These are phyloP conservation scores for Drosophila aff. DNA, from an alignment of 1,140 invertebrate genomes.

Conservation along the genomic window DNA sequence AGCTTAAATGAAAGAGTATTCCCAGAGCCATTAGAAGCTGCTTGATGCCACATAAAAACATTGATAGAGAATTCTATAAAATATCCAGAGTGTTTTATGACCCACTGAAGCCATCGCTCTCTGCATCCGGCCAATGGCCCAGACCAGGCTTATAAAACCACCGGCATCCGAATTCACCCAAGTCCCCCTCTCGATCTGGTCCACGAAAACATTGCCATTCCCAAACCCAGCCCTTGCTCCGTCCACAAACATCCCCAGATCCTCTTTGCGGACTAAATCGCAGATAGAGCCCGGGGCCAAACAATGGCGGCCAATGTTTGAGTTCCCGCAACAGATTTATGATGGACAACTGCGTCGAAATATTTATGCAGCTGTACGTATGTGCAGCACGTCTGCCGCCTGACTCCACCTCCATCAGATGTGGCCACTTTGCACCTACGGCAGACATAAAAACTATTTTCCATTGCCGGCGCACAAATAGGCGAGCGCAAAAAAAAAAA, in stretches of 20 bases:
- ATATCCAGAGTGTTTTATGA: constrained; percentile 15
- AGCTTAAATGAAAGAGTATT: neutral
- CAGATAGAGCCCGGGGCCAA: constrained; percentile 49
- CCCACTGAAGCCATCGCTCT: constrained; percentile 11
- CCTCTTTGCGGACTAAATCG: constrained; percentile 56
- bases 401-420: constrained; percentile 5
- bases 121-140: constrained; percentile 16
- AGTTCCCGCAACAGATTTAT: constrained; percentile 63
- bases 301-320: constrained; percentile 58
- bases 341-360: constrained; percentile 70
- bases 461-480: constrained; percentile 47
- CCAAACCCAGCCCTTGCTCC: neutral
- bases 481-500: constrained; percentile 7
- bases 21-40: neutral
- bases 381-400: neutral
- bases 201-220: neutral
- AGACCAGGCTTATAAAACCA: constrained; percentile 43
- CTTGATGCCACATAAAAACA: neutral
- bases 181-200: constrained; percentile 1
- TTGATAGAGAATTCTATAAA: constrained; percentile 1
- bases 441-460: constrained; percentile 59
- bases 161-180: neutral
- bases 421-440: constrained; percentile 60
- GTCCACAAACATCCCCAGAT: constrained; percentile 34
- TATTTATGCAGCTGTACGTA: constrained; percentile 55